Evolutionary conservation across 2,113 vertebrate species (phyloP).

Genomic region (Trochalopteron elliotii): DNA sequence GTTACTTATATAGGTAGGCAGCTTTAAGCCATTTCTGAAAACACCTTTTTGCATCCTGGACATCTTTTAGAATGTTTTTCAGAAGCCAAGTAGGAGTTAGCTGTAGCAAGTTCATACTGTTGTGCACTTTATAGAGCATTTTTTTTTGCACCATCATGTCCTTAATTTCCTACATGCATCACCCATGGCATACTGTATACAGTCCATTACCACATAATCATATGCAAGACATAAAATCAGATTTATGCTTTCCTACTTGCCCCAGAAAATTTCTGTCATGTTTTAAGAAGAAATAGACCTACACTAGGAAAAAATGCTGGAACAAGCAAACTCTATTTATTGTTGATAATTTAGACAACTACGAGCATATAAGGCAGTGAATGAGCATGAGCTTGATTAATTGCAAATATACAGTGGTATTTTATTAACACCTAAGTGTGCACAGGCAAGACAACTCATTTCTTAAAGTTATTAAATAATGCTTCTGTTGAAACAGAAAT

Average conservation of each 20-base stretch:
- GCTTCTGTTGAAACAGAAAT: neutral
- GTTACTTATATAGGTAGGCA: neutral
- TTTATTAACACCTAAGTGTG: neutral
- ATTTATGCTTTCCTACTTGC: neutral
- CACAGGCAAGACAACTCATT: neutral
- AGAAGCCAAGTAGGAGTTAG: constrained; percentile 23
- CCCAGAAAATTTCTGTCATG: neutral
- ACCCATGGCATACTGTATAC: neutral
- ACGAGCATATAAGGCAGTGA: neutral
- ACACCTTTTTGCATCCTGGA: neutral
- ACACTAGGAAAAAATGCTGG: neutral
- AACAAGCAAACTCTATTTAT: neutral
- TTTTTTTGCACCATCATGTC: constrained; percentile 15
- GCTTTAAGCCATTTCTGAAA: neutral
- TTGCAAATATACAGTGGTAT: neutral
- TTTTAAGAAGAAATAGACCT: neutral
- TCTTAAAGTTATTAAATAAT: neutral
- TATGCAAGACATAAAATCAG: neutral
- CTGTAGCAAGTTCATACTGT: constrained; percentile 6
- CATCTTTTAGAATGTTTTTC: neutral
- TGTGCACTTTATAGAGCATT: neutral
- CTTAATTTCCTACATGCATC: constrained; percentile 31
- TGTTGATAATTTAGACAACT: neutral
- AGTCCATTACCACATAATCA: neutral
- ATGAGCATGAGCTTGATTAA: neutral